phyloP scores from a whole-genome alignment of 2,797 vertebrate species.

The Danio aesculapii region DNA sequence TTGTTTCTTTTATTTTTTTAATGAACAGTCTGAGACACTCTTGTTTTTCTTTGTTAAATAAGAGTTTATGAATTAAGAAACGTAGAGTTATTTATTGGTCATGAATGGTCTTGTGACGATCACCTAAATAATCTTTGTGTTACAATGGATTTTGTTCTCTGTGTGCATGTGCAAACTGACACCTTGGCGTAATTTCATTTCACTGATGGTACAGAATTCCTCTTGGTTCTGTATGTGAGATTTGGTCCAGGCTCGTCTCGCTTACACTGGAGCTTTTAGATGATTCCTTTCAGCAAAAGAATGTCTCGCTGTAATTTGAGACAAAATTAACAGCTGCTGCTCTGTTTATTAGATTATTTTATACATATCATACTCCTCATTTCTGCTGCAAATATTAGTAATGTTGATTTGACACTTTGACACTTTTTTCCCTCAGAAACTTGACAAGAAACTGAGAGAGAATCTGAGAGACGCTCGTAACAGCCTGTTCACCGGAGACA shows the following conservation, averaged over 20 bases:
- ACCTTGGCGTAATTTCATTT: conserved; percentile 7
- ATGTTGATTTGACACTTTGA: conserved; percentile 26
- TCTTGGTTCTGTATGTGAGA: conserved; percentile 47
- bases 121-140: conserved; percentile 12
- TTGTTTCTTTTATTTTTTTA: conserved; percentile 16
- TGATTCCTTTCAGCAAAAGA: conserved; percentile 34
- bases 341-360: conserved; percentile 32
- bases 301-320: conserved; percentile 33
- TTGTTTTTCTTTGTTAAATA: conserved; percentile 21
- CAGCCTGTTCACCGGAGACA: conserved; percentile 96
- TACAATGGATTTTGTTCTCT: conserved; percentile 19
- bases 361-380: neutral
- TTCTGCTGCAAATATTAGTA: conserved; percentile 23
- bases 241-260: conserved; percentile 19
- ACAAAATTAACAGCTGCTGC: conserved; percentile 4
- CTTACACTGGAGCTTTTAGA: conserved; percentile 27
- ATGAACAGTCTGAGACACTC: conserved; percentile 34
- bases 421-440: conserved; percentile 80
- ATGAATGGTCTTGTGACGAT: neutral
- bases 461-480: conserved; percentile 97
- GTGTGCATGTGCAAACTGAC: conserved; percentile 26
- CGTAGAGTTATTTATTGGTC: neutral
- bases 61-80: neutral
- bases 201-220: conserved; percentile 31
- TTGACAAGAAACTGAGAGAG: conserved; percentile 97